Evolutionary conservation across 1,140 invertebrate genomes (phyloP).

Genomic region (Drosophila mayri): DNA sequence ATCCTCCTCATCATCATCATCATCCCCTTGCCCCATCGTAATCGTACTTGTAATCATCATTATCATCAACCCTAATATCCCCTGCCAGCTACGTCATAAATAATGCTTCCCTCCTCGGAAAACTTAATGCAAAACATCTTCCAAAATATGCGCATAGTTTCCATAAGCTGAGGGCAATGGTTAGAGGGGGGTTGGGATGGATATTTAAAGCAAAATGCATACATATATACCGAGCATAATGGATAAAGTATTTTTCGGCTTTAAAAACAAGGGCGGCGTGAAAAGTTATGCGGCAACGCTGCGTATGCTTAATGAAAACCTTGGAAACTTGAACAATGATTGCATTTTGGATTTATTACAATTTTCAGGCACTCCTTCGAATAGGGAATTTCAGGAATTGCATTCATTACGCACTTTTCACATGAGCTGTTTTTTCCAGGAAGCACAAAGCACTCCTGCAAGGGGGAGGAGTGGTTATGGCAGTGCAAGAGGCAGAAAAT

Average conservation of each 20-base stretch:
- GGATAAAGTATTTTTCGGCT: slow-evolving; percentile 44
- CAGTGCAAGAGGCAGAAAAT: slow-evolving; percentile 20
- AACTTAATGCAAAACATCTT: slow-evolving; percentile 53
- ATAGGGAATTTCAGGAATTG: slow-evolving; percentile 25
- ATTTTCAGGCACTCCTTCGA: slow-evolving; percentile 13
- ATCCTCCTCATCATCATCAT: background rate
- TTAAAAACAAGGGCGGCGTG: slow-evolving; percentile 18
- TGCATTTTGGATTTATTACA: slow-evolving; percentile 35
- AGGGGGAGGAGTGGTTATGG: background rate
- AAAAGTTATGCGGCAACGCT: slow-evolving; percentile 36
- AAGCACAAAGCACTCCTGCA: slow-evolving; percentile 8
- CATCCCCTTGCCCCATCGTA: background rate
- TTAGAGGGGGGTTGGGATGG: too few relatives aligned
- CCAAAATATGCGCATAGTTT: slow-evolving; percentile 53
- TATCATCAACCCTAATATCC: slow-evolving; percentile 45
- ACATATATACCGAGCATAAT: slow-evolving; percentile 21
- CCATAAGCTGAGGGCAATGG: background rate
- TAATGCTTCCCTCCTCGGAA: slow-evolving; percentile 20
- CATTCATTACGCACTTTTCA: slow-evolving; percentile 44
- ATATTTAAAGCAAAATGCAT: slow-evolving; percentile 42
- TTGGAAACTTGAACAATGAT: slow-evolving; percentile 17
- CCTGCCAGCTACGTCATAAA: slow-evolving; percentile 43
- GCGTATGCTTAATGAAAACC: slow-evolving; percentile 31
- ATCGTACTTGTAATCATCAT: slow-evolving; percentile 32
- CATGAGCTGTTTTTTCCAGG: background rate